Conservation (phyloP, 2,888 invertebrate genomes). For the Epinotia demarniana region DNA sequence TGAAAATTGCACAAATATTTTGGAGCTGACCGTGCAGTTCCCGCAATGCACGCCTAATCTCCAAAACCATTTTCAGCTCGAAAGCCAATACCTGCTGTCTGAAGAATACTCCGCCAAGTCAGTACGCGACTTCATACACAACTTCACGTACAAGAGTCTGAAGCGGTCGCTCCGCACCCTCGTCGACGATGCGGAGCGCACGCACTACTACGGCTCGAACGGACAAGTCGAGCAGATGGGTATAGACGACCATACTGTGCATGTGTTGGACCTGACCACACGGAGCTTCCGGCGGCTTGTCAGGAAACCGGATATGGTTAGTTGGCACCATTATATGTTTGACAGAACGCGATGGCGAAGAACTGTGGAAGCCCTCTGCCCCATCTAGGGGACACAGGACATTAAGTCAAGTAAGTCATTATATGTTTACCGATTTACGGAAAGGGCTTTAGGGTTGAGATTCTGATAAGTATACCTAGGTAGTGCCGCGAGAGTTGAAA, state of each 20-base stretch:
- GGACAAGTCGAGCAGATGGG: constrained; percentile 53
- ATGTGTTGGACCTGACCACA: constrained; percentile 87
- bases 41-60: too few relatives aligned
- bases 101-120: constrained; percentile 79
- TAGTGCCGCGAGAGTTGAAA: too few relatives aligned
- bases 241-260: constrained; percentile 65
- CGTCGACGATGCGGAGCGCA: constrained; percentile 68
- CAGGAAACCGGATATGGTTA: constrained; percentile 85
- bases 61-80: constrained; percentile 81
- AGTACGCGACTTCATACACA: constrained; percentile 81
- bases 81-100: constrained; percentile 87
- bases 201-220: constrained; percentile 73
- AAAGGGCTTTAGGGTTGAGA: too few relatives aligned
- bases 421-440: background rate
- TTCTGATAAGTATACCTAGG: too few relatives aligned
- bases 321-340: too few relatives aligned
- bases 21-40: too few relatives aligned
- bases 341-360: too few relatives aligned
- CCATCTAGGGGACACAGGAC: too few relatives aligned
- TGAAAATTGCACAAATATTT: too few relatives aligned
- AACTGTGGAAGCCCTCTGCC: too few relatives aligned
- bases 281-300: constrained; percentile 86
- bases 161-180: constrained; percentile 73
- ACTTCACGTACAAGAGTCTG: constrained; percentile 75
- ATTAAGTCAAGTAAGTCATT: too few relatives aligned